Base-by-base conservation (phyloP, 2,797 vertebrate genomes). In the Silurus lanzhouensis region DNA sequence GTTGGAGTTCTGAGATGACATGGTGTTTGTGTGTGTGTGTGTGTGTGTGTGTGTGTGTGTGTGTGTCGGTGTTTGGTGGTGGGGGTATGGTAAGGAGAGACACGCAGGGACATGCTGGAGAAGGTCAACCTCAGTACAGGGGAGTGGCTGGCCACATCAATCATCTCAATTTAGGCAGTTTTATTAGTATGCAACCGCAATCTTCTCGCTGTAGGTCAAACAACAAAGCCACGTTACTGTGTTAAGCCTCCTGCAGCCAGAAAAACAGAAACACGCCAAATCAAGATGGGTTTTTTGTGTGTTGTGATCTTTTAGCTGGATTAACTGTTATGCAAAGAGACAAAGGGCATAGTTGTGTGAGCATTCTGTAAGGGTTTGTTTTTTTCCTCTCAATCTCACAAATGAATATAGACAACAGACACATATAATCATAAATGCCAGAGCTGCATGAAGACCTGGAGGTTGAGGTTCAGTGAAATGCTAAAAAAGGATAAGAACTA, bases 121-220 rank as follows among this genome's bases (percentile, higher is more conserved):
- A 91, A 91, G 89, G 89, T 88, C 87, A 89, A 72, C 80, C 74
- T 61, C 70, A 82, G 87, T 75, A 85, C 87, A 88, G 83, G 87
- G 90, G 90, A 88, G 89, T 90, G 90, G 81, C 80, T 84, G 61
- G 66, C 48, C 20, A 76, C 84, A 90, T 91, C 89, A 91, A 88
- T 91, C 90, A 90, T 82, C 74, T 83, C 85, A 87, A 88, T 90
- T 89, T 88, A 82, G 86, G 82, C 76, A 82, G 58, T 89, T 90
- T 87, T 88, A 89, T 88, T 88, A 87, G 90, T 84, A 89, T 90
- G 88, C 87, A 84, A 88, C 86, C 27, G 38, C 87, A 90, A 90
- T 87, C 82, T 84, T 86, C 84, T 60, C 81, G 48, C 79, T 87
- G 88, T 87, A 89, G 90, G 89, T 88, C 89, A 87, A 90, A 88